A percentile compares a stretch with the other conserved stretches of the same genome.
These are phyloP conservation scores for Prosopocoilus inquinatus DNA, from an alignment of 2,888 invertebrate genomes.

Conservation along the genomic window DNA sequence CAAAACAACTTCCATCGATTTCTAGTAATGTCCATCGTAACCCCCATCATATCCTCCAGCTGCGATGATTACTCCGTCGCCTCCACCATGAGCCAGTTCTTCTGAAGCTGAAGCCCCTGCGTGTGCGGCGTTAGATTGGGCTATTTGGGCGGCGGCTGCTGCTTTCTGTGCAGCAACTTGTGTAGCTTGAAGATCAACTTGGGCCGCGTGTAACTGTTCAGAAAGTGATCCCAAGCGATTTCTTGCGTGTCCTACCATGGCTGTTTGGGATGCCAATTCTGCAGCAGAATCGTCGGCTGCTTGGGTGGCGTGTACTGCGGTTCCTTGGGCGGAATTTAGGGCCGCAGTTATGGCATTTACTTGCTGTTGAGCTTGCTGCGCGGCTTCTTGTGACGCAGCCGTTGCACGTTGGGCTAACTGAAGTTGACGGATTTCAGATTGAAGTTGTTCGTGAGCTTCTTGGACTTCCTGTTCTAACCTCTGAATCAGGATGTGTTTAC, in stretches of 20 bases:
- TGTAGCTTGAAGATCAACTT: constrained; percentile 75
- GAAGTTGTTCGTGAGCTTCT: constrained; percentile 66
- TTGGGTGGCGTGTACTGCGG: constrained; percentile 72
- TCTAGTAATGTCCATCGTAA: too few relatives aligned
- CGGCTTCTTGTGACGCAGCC: constrained; percentile 69
- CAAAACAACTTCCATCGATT: too few relatives aligned
- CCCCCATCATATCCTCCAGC: too few relatives aligned
- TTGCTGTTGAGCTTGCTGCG: constrained; percentile 54
- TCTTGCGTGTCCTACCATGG: constrained; percentile 75
- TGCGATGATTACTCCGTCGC: neutral
- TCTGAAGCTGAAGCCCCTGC: constrained; percentile 55
- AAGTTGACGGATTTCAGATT: constrained; percentile 70
- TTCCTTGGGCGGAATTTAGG: constrained; percentile 73
- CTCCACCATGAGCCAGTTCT: constrained; percentile 6
- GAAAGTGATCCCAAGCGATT: constrained; percentile 64
- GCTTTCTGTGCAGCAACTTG: constrained; percentile 71
- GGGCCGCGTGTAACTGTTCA: constrained; percentile 67
- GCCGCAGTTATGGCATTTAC: constrained; percentile 72
- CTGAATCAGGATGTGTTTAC: constrained; percentile 56
- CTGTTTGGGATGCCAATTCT: constrained; percentile 69
- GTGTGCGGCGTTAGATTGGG: constrained; percentile 75
- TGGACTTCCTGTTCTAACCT: constrained; percentile 72
- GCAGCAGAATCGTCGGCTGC: constrained; percentile 73
- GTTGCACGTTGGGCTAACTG: constrained; percentile 73
- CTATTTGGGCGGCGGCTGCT: constrained; percentile 67